These are phyloP conservation scores for Equus quagga DNA, from an alignment of 2,113 vertebrate genomes.

Conservation along the genomic window DNA sequence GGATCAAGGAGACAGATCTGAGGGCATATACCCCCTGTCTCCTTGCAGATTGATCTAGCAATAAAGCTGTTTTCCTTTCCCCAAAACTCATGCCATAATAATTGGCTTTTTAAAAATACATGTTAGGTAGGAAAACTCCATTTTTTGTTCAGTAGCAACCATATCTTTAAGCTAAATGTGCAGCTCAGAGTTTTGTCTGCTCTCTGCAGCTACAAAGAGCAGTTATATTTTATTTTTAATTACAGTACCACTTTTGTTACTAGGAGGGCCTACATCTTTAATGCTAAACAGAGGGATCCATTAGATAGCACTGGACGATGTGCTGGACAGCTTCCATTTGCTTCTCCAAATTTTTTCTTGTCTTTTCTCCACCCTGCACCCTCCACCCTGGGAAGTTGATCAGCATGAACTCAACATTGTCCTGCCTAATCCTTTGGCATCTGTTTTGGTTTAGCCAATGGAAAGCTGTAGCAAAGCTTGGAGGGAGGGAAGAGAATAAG, in stretches of 20 bases:
- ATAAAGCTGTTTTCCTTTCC: no score
- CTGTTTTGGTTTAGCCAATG: neutral
- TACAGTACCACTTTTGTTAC: neutral
- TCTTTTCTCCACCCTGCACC: neutral
- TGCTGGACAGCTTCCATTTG: neutral
- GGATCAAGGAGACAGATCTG: no score
- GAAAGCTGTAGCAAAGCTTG: neutral
- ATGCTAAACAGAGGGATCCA: neutral
- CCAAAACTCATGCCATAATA: no score
- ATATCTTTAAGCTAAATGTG: neutral
- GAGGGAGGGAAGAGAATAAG: neutral
- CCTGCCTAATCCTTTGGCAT: neutral
- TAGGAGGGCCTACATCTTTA: neutral
- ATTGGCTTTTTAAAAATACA: no score
- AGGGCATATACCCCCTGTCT: no score
- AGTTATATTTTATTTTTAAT: neutral
- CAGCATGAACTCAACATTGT: neutral
- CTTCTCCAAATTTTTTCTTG: neutral
- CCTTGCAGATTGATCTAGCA: no score
- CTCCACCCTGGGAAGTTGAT: neutral
- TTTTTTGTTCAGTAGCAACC: no score
- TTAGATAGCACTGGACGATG: neutral
- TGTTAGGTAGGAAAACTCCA: no score
- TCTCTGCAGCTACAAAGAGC: neutral
- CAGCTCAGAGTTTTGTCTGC: neutral